These are phyloP conservation scores for Loriculus beryllinus DNA, from an alignment of 2,797 vertebrate species.

Conservation along the genomic window DNA sequence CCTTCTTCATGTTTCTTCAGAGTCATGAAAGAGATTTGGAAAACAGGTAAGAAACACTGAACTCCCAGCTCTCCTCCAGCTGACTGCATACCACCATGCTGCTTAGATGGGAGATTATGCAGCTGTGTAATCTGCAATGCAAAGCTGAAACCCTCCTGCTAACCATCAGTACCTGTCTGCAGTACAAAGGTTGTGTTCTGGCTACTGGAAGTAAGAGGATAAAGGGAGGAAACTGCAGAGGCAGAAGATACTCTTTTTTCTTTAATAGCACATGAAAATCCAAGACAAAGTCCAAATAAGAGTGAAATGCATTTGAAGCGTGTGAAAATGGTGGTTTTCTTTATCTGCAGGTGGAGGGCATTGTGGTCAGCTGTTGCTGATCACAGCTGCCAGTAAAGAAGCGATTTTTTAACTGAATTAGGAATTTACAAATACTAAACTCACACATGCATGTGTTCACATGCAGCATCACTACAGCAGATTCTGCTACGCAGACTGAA, in stretches of 20 bases:
- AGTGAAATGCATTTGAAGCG: background rate
- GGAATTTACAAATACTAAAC: background rate
- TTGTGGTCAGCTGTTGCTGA: background rate
- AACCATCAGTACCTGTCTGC: background rate
- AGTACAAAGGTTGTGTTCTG: slow-evolving; percentile 30
- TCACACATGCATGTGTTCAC: background rate
- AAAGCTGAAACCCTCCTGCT: background rate
- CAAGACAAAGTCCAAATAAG: background rate
- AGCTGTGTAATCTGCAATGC: slow-evolving; percentile 4
- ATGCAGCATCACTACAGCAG: background rate
- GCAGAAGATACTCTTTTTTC: background rate
- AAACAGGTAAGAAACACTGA: slow-evolving; percentile 14
- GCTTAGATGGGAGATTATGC: slow-evolving; percentile 20
- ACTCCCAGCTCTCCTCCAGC: background rate
- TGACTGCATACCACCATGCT: background rate
- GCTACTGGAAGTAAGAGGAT: slow-evolving; percentile 5
- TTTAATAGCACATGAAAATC: background rate
- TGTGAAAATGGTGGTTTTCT: background rate
- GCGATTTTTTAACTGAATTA: background rate
- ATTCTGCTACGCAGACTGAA: background rate
- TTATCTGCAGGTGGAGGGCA: background rate
- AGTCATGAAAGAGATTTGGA: slow-evolving; percentile 38
- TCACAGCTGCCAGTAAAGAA: background rate
- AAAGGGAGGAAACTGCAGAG: background rate
- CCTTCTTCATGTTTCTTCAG: background rate